phyloP scores from a whole-genome alignment of 1,140 invertebrate genomes.

The Magallana ariakensis region DNA sequence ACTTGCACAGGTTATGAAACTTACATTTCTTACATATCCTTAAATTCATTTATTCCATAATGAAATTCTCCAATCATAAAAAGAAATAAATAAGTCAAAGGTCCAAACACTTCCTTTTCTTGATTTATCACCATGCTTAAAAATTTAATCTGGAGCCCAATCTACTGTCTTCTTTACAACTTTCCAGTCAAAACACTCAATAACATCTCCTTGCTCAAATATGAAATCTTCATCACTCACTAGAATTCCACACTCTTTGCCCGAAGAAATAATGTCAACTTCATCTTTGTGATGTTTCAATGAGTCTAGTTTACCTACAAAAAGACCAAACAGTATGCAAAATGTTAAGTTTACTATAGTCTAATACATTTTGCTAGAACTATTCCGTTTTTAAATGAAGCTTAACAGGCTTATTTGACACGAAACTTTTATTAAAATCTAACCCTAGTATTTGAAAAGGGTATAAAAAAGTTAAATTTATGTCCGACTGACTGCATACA shows the following conservation, averaged over 20 bases:
- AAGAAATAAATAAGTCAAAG: too few relatives aligned
- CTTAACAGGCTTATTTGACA: not conserved
- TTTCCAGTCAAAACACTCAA: slow-evolving; percentile 88
- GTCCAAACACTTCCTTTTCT: too few relatives aligned
- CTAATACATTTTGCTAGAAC: not conserved
- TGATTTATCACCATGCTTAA: too few relatives aligned
- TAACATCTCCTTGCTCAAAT: slow-evolving; percentile 88
- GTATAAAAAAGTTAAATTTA: not conserved
- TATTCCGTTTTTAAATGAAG: not conserved
- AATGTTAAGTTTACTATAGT: not conserved
- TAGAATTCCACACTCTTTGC: slow-evolving; percentile 92
- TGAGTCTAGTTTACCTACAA: slow-evolving; percentile 85
- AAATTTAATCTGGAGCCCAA: slow-evolving; percentile 86
- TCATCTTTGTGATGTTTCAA: slow-evolving; percentile 95
- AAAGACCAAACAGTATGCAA: slow-evolving; percentile 40
- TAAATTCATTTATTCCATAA: too few relatives aligned
- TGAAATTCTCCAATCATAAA: too few relatives aligned
- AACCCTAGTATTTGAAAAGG: not conserved
- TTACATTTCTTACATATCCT: too few relatives aligned
- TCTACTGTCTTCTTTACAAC: slow-evolving; percentile 84
- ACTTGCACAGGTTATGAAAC: too few relatives aligned
- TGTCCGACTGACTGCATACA: not conserved
- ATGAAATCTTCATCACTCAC: slow-evolving; percentile 84
- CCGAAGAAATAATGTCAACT: slow-evolving; percentile 90
- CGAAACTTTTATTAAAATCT: not conserved